phyloP scores from a whole-genome alignment of 2,113 vertebrate genomes.

The Platysternon megacephalum region DNA sequence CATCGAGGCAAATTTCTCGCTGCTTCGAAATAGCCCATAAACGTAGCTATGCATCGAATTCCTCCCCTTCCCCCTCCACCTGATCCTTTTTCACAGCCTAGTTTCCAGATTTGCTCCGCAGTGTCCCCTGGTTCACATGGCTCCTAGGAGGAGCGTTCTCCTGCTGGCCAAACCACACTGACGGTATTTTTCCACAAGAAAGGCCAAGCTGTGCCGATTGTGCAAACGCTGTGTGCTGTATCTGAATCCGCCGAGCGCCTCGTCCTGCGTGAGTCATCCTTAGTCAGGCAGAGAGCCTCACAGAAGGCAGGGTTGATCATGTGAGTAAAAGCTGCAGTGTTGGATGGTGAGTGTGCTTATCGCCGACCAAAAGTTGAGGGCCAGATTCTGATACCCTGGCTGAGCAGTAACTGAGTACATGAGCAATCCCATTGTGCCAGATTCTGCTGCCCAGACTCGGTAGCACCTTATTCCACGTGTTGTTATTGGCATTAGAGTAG shows the following conservation, averaged over 20 bases:
- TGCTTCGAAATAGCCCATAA: neutral
- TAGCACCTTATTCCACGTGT: neutral
- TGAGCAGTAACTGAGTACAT: neutral
- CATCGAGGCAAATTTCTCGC: neutral
- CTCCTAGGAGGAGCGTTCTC: neutral
- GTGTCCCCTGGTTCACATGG: neutral
- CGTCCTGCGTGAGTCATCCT: neutral
- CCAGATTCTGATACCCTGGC: fast-evolving
- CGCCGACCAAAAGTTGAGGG: neutral
- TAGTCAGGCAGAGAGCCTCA: neutral
- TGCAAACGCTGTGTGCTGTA: fast-evolving
- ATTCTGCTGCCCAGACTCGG: neutral
- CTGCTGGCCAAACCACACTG: neutral
- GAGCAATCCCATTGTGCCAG: fast-evolving
- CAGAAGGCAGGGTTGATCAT: neutral
- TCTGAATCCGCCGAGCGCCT: neutral
- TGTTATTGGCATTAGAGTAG: neutral
- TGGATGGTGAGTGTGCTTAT: neutral
- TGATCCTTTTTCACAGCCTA: neutral
- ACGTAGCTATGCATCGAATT: neutral
- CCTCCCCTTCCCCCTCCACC: neutral
- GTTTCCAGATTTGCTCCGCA: neutral
- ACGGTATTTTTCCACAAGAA: neutral
- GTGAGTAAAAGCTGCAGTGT: neutral
- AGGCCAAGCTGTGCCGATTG: neutral